Percentiles rank a stretch among this genome's conserved stretches.
phyloP scores from a whole-genome alignment of 2,888 invertebrate species.

The Dastarcus helophoroides region DNA sequence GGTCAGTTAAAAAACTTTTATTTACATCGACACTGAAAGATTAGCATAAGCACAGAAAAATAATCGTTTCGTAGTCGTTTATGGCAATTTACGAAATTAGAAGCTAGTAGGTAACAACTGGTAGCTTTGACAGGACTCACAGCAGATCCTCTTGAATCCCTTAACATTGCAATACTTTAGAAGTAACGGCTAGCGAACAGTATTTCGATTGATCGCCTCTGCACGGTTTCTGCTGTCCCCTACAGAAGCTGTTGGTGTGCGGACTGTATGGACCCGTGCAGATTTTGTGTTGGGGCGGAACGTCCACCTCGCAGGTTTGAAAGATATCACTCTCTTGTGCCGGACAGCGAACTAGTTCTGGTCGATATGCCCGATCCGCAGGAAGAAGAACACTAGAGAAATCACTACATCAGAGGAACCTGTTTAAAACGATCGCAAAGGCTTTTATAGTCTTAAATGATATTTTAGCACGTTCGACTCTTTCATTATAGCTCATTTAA shows the following conservation, averaged over 20 bases:
- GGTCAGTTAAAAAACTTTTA: too few relatives aligned
- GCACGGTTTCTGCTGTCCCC: slow-evolving; percentile 22
- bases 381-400: slow-evolving; percentile 48
- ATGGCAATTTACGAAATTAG: slow-evolving; percentile 13
- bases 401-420: too few relatives aligned
- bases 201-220: slow-evolving; percentile 33
- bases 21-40: too few relatives aligned
- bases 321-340: slow-evolving; percentile 37
- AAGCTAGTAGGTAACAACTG: too few relatives aligned
- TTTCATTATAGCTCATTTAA: too few relatives aligned
- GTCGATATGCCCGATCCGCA: slow-evolving; percentile 49
- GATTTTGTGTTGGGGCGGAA: slow-evolving; percentile 40
- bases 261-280: slow-evolving; percentile 35
- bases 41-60: too few relatives aligned
- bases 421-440: too few relatives aligned
- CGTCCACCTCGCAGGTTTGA: slow-evolving; percentile 43
- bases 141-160: slow-evolving; percentile 48
- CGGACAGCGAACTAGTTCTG: slow-evolving; percentile 43
- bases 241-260: slow-evolving; percentile 24
- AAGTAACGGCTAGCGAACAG: slow-evolving; percentile 41
- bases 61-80: too few relatives aligned
- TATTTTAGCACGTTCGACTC: too few relatives aligned
- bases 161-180: slow-evolving; percentile 27
- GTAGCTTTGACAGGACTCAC: slow-evolving; percentile 46
- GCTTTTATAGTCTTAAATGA: too few relatives aligned